A percentile compares a stretch with the other conserved stretches of the same genome.
Conservation (phyloP, 2,888 invertebrate species). For the Drosophila multiciliata region DNA sequence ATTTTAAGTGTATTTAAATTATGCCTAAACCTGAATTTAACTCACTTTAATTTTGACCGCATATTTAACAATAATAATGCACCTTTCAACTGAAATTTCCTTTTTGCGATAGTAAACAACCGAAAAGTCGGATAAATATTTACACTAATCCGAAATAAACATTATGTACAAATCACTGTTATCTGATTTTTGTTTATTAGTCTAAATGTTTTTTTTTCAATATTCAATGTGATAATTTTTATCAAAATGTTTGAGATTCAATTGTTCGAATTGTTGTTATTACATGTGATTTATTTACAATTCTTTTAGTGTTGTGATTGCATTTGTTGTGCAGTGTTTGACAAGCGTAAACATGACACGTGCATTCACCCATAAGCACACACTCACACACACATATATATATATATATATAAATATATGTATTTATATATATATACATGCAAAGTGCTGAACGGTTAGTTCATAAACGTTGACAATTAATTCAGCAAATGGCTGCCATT, state of each 20-base stretch:
- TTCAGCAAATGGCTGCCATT: constrained; percentile 71
- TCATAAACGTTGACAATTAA: constrained; percentile 81
- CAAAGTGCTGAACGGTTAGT: constrained; percentile 44
- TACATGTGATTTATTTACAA: constrained; percentile 34
- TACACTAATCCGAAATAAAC: constrained; percentile 37
- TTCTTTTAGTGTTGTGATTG: constrained; percentile 37
- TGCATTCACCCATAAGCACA: background rate
- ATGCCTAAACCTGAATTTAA: background rate
- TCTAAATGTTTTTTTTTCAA: constrained; percentile 3
- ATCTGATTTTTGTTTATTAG: constrained; percentile 3
- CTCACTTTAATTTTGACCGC: background rate
- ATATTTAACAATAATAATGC: background rate
- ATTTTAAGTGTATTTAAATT: background rate
- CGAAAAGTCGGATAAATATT: constrained; percentile 46
- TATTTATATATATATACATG: constrained; percentile 9
- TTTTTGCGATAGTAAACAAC: constrained; percentile 1
- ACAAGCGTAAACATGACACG: constrained; percentile 39
- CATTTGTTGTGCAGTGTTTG: constrained; percentile 28
- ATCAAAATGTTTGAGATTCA: constrained; percentile 40
- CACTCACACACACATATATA: background rate
- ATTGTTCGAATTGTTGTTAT: constrained; percentile 15
- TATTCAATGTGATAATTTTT: constrained; percentile 29
- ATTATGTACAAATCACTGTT: constrained; percentile 18
- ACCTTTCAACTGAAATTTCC: background rate
- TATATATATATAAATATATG: background rate